Evolutionary conservation across 2,888 invertebrate species (phyloP), one percentile per base, ranked within the genome.

Genomic region (Fragum sueziense): DNA sequence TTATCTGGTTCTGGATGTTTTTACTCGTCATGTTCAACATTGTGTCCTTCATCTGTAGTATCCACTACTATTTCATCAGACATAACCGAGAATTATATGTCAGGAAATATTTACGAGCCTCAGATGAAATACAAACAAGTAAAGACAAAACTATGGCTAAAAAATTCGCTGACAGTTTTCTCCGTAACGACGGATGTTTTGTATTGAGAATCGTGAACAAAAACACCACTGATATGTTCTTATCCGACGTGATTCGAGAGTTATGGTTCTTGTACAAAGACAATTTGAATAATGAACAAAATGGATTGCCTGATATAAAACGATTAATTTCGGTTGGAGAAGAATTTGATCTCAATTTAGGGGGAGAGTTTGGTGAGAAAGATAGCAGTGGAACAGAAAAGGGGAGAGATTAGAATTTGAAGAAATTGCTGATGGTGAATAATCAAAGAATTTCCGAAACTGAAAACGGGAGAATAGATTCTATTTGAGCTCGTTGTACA

Each of bases 1-100:
- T 87, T 51, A 17, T 88, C 0, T 88, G 88, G 88, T 85, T 86
- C 57, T 88, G 88, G 88, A 37, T 88, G 11, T 79, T 85, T 9
- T 29, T 86, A 20, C 79, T 88, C 0, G 65, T 82, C 0, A 54
- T 74, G 25, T 52, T 78, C 41, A 88, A 86, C 70, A 57, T 81
- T 1, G 67, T 80, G 17, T 71, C 61, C 7, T 81, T 84, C 31
- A 41, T 67, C n/a, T 70, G 79, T 34, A 79, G 77, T 41, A 71
- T 71, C 20, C 52, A 70, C 27, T 29, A 65, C 3, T 86, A 74
- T 29, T 7, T 85, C 1, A 81, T 86, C 14, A 71, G 57, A 34
- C 79, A 80, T 31, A 86, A 82, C 22, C 68, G 79, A 31, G 68
- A 76, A 27, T 27, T 47, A 2, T 87, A 80, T 51, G 79, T 85